Base-by-base conservation (phyloP, 2,888 invertebrate species). In the Amiota mariae region DNA sequence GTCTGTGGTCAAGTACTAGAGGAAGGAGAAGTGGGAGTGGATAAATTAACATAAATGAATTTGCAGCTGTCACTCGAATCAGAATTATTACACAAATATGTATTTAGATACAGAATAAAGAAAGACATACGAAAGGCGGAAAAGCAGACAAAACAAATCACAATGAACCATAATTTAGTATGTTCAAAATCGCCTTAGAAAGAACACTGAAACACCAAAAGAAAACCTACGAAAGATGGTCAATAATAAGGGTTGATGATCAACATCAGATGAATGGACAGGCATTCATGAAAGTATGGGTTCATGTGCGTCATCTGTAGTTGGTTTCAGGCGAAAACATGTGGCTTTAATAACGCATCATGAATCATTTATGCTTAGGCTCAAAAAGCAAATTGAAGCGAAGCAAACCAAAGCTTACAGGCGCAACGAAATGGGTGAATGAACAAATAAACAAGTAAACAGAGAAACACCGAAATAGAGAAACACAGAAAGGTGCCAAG, bases 1-100 rank as follows among this genome's bases (percentile, higher is more conserved):
- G 78, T 82, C 78, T 85, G 84, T 71, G 82, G 80, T 76, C 78
- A 76, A 78, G 76, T 75, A 82, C 82, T 78, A 78, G 24, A 24
- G 15, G 57, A 3, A 18, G 59, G 9, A 18, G 15, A 9, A 20
- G 20, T 59, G 10, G 18, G 12, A 59, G 8, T 80, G 83, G 82
- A 73, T 76, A 72, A 85, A 83, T 84, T 83, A 84, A 83, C 84
- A 84, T 84, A 84, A 84, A 84, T 84, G 84, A 84, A 84, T 84
- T 83, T 82, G 82, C 84, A 84, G 84, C 83, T 83, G 84, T 83
- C 83, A 79, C 79, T 73, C 73, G 75, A 64, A 36, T 36, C 36
- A 81, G 75, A 77, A 75, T 78, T 80, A 80, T 78, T 77, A 76
- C 71, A 72, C 76, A 77, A 75, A 78, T 13, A 71, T n/a, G 54